Evolutionary conservation across 2,888 invertebrate species (phyloP).

Genomic region (Lobophora halterata): DNA sequence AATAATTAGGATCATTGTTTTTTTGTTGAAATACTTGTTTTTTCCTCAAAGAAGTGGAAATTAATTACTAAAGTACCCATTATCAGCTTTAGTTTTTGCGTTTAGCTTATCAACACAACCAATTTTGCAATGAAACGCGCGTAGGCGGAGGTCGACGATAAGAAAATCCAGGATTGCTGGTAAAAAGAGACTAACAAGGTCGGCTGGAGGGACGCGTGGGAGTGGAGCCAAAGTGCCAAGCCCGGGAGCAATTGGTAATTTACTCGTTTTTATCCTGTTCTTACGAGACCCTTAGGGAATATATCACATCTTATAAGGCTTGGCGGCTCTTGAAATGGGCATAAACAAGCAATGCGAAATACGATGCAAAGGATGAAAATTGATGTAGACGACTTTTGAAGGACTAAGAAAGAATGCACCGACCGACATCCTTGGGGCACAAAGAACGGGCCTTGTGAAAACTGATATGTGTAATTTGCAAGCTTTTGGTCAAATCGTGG

Average conservation of each 20-base stretch:
- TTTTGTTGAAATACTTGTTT: too few relatives aligned
- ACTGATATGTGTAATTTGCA: too few relatives aligned
- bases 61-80: too few relatives aligned
- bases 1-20: too few relatives aligned
- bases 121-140: slow-evolving; percentile 24
- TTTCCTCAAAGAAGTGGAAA: too few relatives aligned
- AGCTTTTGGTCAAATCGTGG: too few relatives aligned
- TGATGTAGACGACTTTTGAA: too few relatives aligned
- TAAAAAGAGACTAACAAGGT: slow-evolving; percentile 35
- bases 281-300: slow-evolving; percentile 17
- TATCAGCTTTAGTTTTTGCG: neutral
- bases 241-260: slow-evolving; percentile 38
- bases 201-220: slow-evolving; percentile 30
- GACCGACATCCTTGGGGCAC: too few relatives aligned
- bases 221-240: slow-evolving; percentile 30
- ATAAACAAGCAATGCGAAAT: slow-evolving; percentile 1
- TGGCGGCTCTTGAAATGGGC: slow-evolving; percentile 3
- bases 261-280: slow-evolving; percentile 31
- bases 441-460: too few relatives aligned
- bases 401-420: too few relatives aligned
- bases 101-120: slow-evolving; percentile 8
- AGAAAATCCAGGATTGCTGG: slow-evolving; percentile 38
- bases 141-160: slow-evolving; percentile 40
- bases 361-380: too few relatives aligned
- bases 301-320: slow-evolving; percentile 7